A percentile compares a stretch with the other conserved stretches of the same genome.
Conservation (phyloP, 2,113 vertebrate genomes). For the Spea multiplicata region DNA sequence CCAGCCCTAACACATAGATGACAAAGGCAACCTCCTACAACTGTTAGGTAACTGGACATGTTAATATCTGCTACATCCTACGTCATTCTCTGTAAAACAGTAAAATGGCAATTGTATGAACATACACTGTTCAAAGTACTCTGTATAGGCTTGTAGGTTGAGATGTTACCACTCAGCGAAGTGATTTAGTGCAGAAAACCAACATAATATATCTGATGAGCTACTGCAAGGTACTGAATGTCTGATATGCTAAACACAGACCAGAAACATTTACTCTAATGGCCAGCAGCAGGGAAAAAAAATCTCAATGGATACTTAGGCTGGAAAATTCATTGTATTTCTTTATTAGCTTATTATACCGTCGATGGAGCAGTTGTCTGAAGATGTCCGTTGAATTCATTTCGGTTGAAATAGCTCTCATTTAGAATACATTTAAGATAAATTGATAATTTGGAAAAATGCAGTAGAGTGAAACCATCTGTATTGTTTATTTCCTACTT, state of each 20-base stretch:
- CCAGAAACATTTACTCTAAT: neutral
- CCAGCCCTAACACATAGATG: too few relatives aligned
- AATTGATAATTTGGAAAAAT: constrained; percentile 22
- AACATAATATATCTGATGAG: too few relatives aligned
- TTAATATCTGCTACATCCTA: too few relatives aligned
- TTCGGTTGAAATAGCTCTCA: constrained; percentile 5
- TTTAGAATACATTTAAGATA: constrained; percentile 27
- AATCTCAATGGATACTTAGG: neutral
- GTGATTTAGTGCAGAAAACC: too few relatives aligned
- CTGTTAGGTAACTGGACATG: too few relatives aligned
- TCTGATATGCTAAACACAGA: neutral
- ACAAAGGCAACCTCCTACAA: too few relatives aligned
- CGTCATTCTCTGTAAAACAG: too few relatives aligned
- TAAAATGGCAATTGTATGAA: too few relatives aligned
- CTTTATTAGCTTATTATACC: constrained; percentile 18
- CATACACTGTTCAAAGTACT: too few relatives aligned
- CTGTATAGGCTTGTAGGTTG: too few relatives aligned
- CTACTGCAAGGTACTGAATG: too few relatives aligned
- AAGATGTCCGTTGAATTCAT: constrained; percentile 10
- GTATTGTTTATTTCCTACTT: constrained; percentile 4
- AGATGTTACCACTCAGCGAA: too few relatives aligned
- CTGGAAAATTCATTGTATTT: neutral
- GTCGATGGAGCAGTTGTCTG: constrained; percentile 3
- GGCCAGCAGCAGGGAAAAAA: neutral
- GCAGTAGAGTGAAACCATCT: neutral